phyloP scores from a whole-genome alignment of 2,888 invertebrate genomes.

The Drosophila atripex region DNA sequence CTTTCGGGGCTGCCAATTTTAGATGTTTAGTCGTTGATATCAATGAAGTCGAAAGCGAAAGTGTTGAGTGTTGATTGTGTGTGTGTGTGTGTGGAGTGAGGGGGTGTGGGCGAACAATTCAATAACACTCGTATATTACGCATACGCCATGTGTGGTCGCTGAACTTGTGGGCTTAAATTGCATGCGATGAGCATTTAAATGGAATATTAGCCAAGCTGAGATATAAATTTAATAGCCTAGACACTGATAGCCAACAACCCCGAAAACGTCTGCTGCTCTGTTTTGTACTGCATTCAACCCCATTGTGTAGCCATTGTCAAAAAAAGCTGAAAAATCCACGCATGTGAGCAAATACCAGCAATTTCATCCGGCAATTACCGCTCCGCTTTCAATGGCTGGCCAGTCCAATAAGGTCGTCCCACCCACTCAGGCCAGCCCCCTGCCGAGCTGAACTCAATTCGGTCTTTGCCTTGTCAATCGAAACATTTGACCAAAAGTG shows the following conservation, averaged over 20 bases:
- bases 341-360: conserved; percentile 63
- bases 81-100: conserved; percentile 40
- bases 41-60: conserved; percentile 75
- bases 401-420: conserved; percentile 34
- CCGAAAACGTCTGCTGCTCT: not conserved
- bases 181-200: conserved; percentile 18
- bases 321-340: conserved; percentile 36
- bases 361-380: conserved; percentile 49
- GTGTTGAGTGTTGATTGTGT: conserved; percentile 61
- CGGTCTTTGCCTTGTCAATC: conserved; percentile 46
- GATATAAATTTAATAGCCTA: too few species aligned
- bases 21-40: conserved; percentile 76
- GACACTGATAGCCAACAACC: not conserved
- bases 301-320: conserved; percentile 46
- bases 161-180: conserved; percentile 66
- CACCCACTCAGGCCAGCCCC: conserved; percentile 23
- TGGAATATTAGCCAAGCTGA: not conserved
- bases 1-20: conserved; percentile 63
- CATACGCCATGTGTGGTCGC: conserved; percentile 63
- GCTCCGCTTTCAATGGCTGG: conserved; percentile 43
- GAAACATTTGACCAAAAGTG: conserved; percentile 48
- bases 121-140: conserved; percentile 69
- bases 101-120: conserved; percentile 53
- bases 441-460: conserved; percentile 4
- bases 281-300: conserved; percentile 27